Evolutionary conservation across 2,888 invertebrate genomes (phyloP).

Genomic region (Platycnemis pennipes): DNA sequence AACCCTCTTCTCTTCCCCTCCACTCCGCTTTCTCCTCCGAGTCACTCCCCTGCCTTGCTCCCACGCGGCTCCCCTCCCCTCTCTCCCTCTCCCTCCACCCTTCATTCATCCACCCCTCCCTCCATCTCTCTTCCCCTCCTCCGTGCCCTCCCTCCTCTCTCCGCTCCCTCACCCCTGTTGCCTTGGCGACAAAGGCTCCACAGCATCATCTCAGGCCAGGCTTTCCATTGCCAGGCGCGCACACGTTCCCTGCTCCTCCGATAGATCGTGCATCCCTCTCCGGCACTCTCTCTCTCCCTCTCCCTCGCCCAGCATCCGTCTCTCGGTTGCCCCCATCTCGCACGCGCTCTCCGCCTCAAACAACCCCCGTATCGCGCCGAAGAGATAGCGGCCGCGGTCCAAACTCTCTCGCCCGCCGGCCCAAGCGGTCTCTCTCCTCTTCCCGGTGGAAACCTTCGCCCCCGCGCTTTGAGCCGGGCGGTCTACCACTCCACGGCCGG

Average conservation of each 20-base stretch:
- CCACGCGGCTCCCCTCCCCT: neutral
- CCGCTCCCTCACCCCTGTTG: neutral
- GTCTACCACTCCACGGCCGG: too few relatives aligned
- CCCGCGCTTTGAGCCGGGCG: neutral
- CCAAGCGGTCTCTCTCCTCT: neutral
- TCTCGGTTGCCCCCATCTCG: neutral
- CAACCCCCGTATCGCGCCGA: neutral
- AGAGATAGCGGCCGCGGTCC: neutral
- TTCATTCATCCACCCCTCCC: too few relatives aligned
- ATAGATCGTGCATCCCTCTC: neutral
- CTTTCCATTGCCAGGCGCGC: slow-evolving; percentile 62
- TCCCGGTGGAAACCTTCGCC: neutral
- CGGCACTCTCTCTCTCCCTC: neutral
- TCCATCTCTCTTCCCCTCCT: neutral
- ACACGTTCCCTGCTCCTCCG: slow-evolving; percentile 48
- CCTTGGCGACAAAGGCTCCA: slow-evolving; percentile 65
- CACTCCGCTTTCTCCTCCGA: neutral
- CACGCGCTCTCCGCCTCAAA: neutral
- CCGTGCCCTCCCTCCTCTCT: neutral
- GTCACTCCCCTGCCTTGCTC: neutral
- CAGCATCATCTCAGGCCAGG: slow-evolving; percentile 31
- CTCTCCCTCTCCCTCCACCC: neutral
- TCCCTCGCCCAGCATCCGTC: neutral
- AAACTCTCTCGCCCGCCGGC: neutral
- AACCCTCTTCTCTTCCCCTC: neutral